A percentile compares a stretch with the other conserved stretches of the same genome.
phyloP scores from a whole-genome alignment of 1,140 invertebrate genomes.

The Nasonia longicornis region DNA sequence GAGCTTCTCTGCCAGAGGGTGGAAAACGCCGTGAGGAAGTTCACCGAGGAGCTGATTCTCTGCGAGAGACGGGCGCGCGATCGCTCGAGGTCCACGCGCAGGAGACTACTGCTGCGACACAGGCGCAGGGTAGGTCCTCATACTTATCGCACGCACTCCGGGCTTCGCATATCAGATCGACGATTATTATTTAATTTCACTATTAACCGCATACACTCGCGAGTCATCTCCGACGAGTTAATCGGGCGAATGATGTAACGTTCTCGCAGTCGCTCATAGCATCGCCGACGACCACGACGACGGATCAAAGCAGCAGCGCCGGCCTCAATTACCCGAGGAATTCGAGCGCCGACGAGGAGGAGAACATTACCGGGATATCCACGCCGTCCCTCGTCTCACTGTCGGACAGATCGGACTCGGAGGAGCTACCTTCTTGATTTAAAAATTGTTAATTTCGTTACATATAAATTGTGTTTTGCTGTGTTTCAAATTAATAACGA shows the following conservation, averaged over 20 bases:
- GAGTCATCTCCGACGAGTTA: too few relatives aligned
- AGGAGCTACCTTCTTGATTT: not conserved
- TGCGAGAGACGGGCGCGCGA: conserved; percentile 55
- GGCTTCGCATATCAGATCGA: too few relatives aligned
- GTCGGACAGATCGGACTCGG: conserved; percentile 48
- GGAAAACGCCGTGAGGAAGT: conserved; percentile 56
- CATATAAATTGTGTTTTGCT: too few relatives aligned
- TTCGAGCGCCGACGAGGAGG: conserved; percentile 45
- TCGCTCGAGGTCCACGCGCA: conserved; percentile 36
- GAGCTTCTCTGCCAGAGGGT: conserved; percentile 52
- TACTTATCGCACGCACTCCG: too few relatives aligned
- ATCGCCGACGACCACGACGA: conserved; percentile 50
- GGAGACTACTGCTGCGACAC: not conserved
- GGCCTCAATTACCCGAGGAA: conserved; percentile 16
- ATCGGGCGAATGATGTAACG: too few relatives aligned
- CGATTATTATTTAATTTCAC: too few relatives aligned
- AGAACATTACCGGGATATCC: conserved; percentile 47
- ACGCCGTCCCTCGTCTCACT: conserved; percentile 51
- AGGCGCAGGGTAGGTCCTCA: conserved; percentile 39
- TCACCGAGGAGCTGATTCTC: conserved; percentile 61
- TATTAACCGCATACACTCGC: too few relatives aligned
- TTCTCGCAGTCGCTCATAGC: not conserved
- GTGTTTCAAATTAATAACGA: too few relatives aligned
- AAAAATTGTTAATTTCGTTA: too few relatives aligned
- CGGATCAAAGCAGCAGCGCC: conserved; percentile 52